Evolutionary conservation across 2,113 vertebrate genomes (phyloP), one percentile per base, ranked within the genome.

Genomic region (Meleagris gallopavo): DNA sequence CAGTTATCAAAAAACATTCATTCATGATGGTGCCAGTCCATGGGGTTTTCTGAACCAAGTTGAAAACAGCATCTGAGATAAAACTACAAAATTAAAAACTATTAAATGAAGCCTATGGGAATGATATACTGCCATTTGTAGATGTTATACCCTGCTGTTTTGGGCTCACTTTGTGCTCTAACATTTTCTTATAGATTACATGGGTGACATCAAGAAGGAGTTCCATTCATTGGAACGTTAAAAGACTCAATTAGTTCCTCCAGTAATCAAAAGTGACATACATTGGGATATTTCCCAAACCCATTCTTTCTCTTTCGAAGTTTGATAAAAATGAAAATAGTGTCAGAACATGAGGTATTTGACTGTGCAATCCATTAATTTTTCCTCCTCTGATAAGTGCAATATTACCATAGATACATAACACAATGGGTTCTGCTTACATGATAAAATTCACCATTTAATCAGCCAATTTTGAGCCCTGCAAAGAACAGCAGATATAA

Each of bases 111-210:
- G 7, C 14, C 14, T 60, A 55, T 50, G 13, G 11, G 12, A 83
- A 88, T 58, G 10, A 36, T 0, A 2, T 22, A 21, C 0, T 2
- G 13, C 36, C 2, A 2, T 3, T 60, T 19, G 86, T 48, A 3
- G 4, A 8, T 21, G 13, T 54, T 65, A 9, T 17, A 36, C 11
- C 8, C 30, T 82, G 17, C 17, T 72, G 12, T 46, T 87, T 61
- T 27, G 32, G 21, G 20, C 61, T 36, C 73, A 83, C 48, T 73
- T 10, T 11, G 15, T 55, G 9, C 19, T 45, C 45, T 83, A 29
- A 45, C 43, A 4, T 30, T 58, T 74, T 73, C 16, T 9, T 5
- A 24, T 29, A 62, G 58, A 48, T 90, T 77, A 41, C 20, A 58
- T 32, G 1, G 11, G 30, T 88, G 64, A 83, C 57, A 46, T 52